Conservation (phyloP, 2,888 invertebrate genomes). For the Scaptomyza tumidula region DNA sequence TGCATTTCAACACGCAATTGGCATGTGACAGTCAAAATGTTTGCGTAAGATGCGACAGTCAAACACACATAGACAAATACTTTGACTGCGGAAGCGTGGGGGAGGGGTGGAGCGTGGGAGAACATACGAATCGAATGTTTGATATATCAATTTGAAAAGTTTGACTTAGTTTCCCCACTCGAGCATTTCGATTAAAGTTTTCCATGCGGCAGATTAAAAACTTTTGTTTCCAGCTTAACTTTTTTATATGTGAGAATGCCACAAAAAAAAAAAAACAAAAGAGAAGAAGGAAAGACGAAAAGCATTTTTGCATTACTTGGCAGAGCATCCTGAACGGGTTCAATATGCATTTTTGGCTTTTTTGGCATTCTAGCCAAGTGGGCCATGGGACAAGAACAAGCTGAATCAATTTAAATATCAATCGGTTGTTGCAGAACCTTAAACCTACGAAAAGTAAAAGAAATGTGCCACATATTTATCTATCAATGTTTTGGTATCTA, state of each 20-base stretch:
- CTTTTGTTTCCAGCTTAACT: slow-evolving; percentile 60
- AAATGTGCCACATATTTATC: too few species aligned
- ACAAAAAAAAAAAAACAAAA: slow-evolving; percentile 31
- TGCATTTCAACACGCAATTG: slow-evolving; percentile 76
- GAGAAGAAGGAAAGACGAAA: not conserved
- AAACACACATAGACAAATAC: slow-evolving; percentile 13
- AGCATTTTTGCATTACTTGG: slow-evolving; percentile 57
- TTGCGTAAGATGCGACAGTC: slow-evolving; percentile 52
- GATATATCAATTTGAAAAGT: slow-evolving; percentile 80
- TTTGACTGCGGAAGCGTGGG: not conserved
- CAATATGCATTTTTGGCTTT: slow-evolving; percentile 39
- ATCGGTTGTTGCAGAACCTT: slow-evolving; percentile 5
- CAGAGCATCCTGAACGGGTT: slow-evolving; percentile 33
- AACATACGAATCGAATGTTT: slow-evolving; percentile 75
- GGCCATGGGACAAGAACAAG: slow-evolving; percentile 39
- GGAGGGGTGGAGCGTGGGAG: not conserved
- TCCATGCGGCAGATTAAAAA: slow-evolving; percentile 78
- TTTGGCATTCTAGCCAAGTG: slow-evolving; percentile 46
- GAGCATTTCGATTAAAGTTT: slow-evolving; percentile 77
- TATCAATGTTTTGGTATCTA: too few species aligned
- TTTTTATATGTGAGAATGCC: slow-evolving; percentile 39
- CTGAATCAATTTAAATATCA: slow-evolving; percentile 30
- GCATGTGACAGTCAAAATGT: slow-evolving; percentile 77
- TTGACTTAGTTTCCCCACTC: slow-evolving; percentile 72
- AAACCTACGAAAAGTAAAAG: not conserved